Base-by-base conservation (phyloP, 2,888 invertebrate genomes). In the Metellina segmentata region DNA sequence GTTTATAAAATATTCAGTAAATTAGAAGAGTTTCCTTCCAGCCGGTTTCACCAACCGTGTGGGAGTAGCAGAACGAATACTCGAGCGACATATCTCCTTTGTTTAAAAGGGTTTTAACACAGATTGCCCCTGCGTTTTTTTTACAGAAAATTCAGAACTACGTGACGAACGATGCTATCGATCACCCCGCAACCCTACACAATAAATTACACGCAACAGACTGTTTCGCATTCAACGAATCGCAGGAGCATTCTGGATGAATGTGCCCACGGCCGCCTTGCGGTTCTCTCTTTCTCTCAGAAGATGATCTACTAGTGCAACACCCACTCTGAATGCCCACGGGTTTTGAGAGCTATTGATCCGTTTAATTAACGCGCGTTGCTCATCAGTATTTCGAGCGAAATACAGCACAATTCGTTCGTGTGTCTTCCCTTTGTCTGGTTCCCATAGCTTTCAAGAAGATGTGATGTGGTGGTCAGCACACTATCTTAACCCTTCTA, bases 351-450 rank as follows among this genome's bases (percentile, higher is more conserved):
- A 69, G 75, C 75, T 85, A 85, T 85, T 85, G 75, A 85, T 85
- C 85, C 85, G 85, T 61, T 49, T 48, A 85, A 77, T 85, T 75
- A 85, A 85, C 75, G 75, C 74, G 34, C 34, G 53, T 49, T 85
- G 48, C 61, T 75, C 85, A 85, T 75, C 85, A 61, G 51, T 75
- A n/a, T 53, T 74, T 78, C 70, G 20, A 70, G 70, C 34, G 72
- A 82, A 51, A 49, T 61, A 11, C 9, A 19, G 52, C 19, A 34
- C 75, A 34, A 8, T 11, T 75, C 34, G 16, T 19, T 75, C 49
- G 49, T 48, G 75, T 19, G 2, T 11, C 8, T 13, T 75, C 48
- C 49, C 49, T 16, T 19, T 34, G 34, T 2, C 20, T 7, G 11
- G 5, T 13, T 20, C 19, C 7, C 8, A 4, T 20, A n/a, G 34